These are phyloP conservation scores for Felis chaus DNA, from an alignment of 2,113 vertebrate species.

Conservation along the genomic window DNA sequence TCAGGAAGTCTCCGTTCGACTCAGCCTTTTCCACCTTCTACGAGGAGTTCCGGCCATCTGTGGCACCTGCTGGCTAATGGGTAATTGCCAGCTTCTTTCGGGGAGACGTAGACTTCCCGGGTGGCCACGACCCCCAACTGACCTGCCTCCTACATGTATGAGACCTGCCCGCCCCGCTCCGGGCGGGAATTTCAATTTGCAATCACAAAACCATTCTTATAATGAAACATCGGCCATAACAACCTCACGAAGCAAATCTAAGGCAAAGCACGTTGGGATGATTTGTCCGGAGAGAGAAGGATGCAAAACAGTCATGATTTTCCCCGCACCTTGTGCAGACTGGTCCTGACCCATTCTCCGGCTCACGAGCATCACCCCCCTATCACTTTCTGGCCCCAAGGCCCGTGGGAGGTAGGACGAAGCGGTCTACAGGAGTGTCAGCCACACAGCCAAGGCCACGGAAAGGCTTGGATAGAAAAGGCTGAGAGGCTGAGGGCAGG, in stretches of 20 bases:
- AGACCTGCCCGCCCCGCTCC: not conserved
- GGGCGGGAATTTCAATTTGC: not conserved
- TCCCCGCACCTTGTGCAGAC: not conserved
- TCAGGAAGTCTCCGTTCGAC: not conserved
- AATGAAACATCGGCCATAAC: not conserved
- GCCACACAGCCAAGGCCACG: not conserved
- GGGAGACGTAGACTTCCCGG: not conserved
- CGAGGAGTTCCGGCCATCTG: not conserved
- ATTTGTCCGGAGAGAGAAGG: not conserved
- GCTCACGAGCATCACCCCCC: not conserved
- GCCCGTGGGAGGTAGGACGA: accelerated
- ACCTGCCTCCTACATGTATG: not conserved
- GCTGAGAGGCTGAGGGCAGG: accelerated
- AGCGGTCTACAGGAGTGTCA: not conserved
- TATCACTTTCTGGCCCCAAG: not conserved
- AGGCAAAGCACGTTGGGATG: not conserved
- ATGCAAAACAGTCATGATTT: not conserved
- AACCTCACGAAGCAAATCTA: not conserved
- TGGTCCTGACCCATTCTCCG: not conserved
- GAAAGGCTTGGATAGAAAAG: not conserved
- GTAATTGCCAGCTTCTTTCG: accelerated
- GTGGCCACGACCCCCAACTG: not conserved
- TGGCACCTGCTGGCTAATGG: not conserved
- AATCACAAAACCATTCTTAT: no score
- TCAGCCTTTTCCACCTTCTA: not conserved